These are phyloP conservation scores for Melanotaenia pygmaea DNA, from an alignment of 2,797 vertebrate genomes.

Conservation along the genomic window DNA sequence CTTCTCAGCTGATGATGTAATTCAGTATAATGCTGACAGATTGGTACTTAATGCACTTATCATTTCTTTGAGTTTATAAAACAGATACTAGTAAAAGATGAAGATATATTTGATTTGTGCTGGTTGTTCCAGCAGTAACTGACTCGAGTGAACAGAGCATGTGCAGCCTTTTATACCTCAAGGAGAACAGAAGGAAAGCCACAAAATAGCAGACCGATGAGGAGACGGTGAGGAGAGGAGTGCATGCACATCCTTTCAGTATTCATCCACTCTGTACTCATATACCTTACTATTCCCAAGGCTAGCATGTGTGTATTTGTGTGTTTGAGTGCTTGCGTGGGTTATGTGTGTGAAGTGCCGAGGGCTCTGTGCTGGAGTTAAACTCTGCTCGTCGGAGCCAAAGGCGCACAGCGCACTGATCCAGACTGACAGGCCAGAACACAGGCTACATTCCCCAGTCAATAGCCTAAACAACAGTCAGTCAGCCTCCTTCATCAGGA, in stretches of 20 bases:
- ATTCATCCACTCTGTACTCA: conserved; percentile 12
- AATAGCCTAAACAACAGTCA: conserved; percentile 57
- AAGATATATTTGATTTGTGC: neutral
- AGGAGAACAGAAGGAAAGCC: neutral
- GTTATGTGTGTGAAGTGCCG: conserved; percentile 45
- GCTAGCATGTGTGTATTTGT: conserved; percentile 35
- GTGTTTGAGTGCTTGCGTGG: conserved; percentile 24
- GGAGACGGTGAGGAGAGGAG: conserved; percentile 19
- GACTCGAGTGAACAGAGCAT: neutral
- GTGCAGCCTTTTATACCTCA: neutral
- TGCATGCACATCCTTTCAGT: conserved; percentile 46
- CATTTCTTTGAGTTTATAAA: conserved; percentile 42
- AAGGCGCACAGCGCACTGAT: conserved; percentile 60
- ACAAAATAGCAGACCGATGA: conserved; percentile 2
- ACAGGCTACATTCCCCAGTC: conserved; percentile 47
- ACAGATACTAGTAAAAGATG: neutral
- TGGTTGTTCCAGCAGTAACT: neutral
- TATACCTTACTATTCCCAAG: conserved; percentile 53
- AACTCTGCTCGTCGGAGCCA: conserved; percentile 59
- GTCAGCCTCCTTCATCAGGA: conserved; percentile 34
- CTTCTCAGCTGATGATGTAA: conserved; percentile 56
- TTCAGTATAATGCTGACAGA: conserved; percentile 36
- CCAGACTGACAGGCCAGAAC: conserved; percentile 68
- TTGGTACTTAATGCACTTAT: conserved; percentile 52
- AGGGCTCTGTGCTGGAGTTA: conserved; percentile 62